Evolutionary conservation across 1,140 invertebrate genomes (phyloP).

Genomic region (Scaptomyza pallida): DNA sequence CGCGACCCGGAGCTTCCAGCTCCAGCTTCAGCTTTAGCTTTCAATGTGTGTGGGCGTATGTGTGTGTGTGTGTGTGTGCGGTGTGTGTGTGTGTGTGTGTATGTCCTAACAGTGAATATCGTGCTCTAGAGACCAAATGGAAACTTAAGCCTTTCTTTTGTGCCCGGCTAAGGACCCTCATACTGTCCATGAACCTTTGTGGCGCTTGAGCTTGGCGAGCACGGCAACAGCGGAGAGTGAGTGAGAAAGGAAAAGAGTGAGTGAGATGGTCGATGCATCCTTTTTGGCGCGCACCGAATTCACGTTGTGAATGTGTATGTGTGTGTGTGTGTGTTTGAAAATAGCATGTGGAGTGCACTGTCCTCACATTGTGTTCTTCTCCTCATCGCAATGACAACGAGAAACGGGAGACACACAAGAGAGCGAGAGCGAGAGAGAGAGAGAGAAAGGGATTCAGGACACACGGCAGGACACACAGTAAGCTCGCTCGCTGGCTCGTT

Average conservation of each 20-base stretch:
- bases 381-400: slow-evolving; percentile 18
- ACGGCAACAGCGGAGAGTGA: neutral
- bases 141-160: slow-evolving; percentile 83
- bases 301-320: slow-evolving; percentile 32
- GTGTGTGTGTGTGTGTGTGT: slow-evolving; percentile 33
- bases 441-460: slow-evolving; percentile 28
- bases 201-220: slow-evolving; percentile 50
- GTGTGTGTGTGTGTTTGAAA: slow-evolving; percentile 41
- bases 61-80: neutral
- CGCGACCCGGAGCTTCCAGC: slow-evolving; percentile 2
- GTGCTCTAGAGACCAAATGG: slow-evolving; percentile 83
- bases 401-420: slow-evolving; percentile 25
- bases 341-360: slow-evolving; percentile 70
- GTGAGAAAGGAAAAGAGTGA: neutral
- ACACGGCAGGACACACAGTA: slow-evolving; percentile 55
- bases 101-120: slow-evolving; percentile 70
- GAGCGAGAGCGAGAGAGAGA: slow-evolving; percentile 5
- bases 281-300: slow-evolving; percentile 74
- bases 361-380: slow-evolving; percentile 70
- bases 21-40: slow-evolving; percentile 7
- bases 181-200: slow-evolving; percentile 82
- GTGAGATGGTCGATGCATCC: slow-evolving; percentile 69
- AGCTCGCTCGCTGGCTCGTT: slow-evolving; percentile 77
- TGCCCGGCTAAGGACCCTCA: slow-evolving; percentile 79
- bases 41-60: slow-evolving; percentile 29